A percentile compares a stretch with the other conserved stretches of the same genome.
These are phyloP conservation scores for Thinocorus orbignyianus DNA, from an alignment of 2,113 vertebrate genomes.

Conservation along the genomic window DNA sequence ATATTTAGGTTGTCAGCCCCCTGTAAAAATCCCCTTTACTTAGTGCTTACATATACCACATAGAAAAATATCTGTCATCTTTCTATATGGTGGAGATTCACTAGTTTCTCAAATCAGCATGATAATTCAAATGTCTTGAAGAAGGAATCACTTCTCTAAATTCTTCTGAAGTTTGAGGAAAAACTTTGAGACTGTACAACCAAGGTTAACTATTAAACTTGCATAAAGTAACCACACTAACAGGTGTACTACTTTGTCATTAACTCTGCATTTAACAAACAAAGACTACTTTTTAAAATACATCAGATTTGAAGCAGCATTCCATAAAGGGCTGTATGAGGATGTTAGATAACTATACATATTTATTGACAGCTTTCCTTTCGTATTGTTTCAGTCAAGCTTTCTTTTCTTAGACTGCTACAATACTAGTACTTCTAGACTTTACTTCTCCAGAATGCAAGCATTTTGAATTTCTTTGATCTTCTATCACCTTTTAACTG, in stretches of 20 bases:
- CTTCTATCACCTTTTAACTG: not conserved
- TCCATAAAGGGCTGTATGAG: not conserved
- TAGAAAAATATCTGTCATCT: not conserved
- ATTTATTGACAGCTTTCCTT: not conserved
- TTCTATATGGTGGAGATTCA: not conserved
- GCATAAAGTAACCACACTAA: not conserved
- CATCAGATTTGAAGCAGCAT: slow-evolving; percentile 16
- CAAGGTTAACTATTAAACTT: not conserved
- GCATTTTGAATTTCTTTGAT: not conserved
- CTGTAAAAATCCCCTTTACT: not conserved
- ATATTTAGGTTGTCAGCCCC: not conserved
- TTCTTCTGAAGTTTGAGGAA: slow-evolving; percentile 14
- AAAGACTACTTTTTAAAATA: not conserved
- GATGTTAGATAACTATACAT: not conserved
- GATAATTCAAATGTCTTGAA: not conserved
- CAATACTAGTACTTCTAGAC: not conserved
- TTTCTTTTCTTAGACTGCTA: not conserved
- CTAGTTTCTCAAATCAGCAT: not conserved
- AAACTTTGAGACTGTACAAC: slow-evolving; percentile 12
- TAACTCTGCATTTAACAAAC: not conserved
- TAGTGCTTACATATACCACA: not conserved
- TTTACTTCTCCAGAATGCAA: not conserved
- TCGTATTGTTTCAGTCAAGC: not conserved
- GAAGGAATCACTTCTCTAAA: slow-evolving; percentile 12
- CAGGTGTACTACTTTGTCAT: not conserved